Evolutionary conservation across 2,888 invertebrate genomes (phyloP), one percentile per base, ranked within the genome.

Genomic region (Synergus laeviventris): DNA sequence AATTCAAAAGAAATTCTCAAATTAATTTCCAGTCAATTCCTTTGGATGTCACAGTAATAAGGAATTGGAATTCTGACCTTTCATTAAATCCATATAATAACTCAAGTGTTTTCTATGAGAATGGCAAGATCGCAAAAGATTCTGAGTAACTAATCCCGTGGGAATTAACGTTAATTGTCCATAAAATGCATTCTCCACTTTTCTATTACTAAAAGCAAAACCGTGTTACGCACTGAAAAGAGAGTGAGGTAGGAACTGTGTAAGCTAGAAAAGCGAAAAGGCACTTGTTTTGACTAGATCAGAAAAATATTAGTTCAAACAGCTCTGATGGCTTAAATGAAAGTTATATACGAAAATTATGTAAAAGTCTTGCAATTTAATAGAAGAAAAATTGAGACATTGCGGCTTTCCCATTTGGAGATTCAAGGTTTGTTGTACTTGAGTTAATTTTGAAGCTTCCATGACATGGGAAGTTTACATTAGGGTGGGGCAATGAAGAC

Each of bases 141-240:
- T 56, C 56, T 56, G 21, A 70, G 24, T n/a, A 42, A 82, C 78
- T 81, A 83, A 81, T 82, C 79, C 79, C 86, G 85, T 87, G 86
- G 83, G 86, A 87, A 87, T 85, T 81, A 74, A 78, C 79, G 83
- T 84, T 86, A 85, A 86, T 83, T 84, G 84, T 85, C 83, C 81
- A 77, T 82, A 82, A 84, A 85, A 81, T 82, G 81, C 80, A 78
- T 83, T 84, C 84, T 82, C 82, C 81, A 81, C 83, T 83, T 76
- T 82, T 82, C 73, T 82, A 73, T 75, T 80, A 84, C 83, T 85
- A 86, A 87, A 84, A 87, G 87, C 84, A 86, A 82, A 83, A 84
- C 75, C 86, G 81, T 86, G 86, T 87, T 81, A 54, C 82, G 79
- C 64, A 18, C 54, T 9, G 45, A 9, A 49, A 45, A 66, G 45